Base-by-base conservation (phyloP, 2,113 vertebrate genomes). In the Ochotona curzoniae region DNA sequence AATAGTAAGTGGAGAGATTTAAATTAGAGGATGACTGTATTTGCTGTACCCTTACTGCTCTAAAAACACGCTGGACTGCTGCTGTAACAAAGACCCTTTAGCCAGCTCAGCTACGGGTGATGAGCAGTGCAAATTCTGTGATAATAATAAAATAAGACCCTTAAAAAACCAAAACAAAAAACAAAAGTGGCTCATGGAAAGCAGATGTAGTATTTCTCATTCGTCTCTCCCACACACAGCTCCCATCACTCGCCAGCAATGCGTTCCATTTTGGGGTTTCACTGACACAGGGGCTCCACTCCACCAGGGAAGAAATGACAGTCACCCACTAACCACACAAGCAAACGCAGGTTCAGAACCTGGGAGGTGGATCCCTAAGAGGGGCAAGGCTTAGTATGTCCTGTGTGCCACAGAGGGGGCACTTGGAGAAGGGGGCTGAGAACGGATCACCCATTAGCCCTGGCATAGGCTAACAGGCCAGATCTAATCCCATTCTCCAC, bases 11-110 rank as follows among this genome's bases (percentile, higher is more conserved):
- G 20, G 54, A 51, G 49, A 92, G 49, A 71, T 44, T 80, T 74
- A 83, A 47, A 44, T 83, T 21, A 57, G 66, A 91, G 79, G 38
- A 83, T 35, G 71, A 47, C 32, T 64, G 9, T 54, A 76, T 35
- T 89, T 93, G n/a, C 83, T 49, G 47, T 57, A 76, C 25, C 83
- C 23, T 6, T 2, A n/a, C 0, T 57, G 84, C 32, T 79, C 30
- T 60, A 66, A 91, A 90, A 87, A 44, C 32, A 23, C 2, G 1
- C 23, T 79, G n/a, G 38, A 20, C 6, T 6, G 38, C 8, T 67
- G 47, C 69, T 91, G 71, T 51, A 28, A 38, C 83, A 92, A 86
- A 30, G 38, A 44, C 44, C 61, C 51, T 70, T 93, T 71, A 80
- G 6, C 11, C 8, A 63, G 20, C 38, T 87, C 57, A 71, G 86